phyloP scores from a whole-genome alignment of 2,797 vertebrate species.

The Calcarius lapponicus region DNA sequence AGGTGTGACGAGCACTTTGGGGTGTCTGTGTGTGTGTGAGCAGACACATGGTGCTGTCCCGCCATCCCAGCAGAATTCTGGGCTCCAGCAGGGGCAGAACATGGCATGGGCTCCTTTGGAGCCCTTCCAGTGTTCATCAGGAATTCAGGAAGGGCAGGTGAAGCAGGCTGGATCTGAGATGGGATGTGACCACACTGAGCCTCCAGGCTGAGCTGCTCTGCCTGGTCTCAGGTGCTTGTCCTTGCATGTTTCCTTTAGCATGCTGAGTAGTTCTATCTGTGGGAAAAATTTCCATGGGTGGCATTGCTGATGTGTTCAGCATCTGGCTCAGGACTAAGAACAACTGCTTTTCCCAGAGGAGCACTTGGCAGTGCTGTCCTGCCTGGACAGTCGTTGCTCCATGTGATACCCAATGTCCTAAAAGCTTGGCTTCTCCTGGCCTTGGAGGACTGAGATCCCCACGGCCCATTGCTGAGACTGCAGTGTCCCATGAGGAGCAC shows the following conservation, averaged over 20 bases:
- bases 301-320: not conserved
- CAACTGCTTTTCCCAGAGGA: not conserved
- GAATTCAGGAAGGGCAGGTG: not conserved
- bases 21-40: not conserved
- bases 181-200: not conserved
- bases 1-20: not conserved
- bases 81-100: not conserved
- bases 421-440: not conserved
- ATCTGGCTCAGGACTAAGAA: not conserved
- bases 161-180: not conserved
- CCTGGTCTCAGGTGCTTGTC: not conserved
- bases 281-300: not conserved
- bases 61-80: accelerated
- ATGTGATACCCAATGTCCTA: accelerated
- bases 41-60: not conserved
- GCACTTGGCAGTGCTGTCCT: not conserved
- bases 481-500: not conserved
- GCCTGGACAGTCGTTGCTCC: not conserved
- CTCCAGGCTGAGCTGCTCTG: not conserved
- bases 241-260: not conserved
- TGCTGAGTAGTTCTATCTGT: not conserved
- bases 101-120: not conserved
- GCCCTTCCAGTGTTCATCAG: not conserved
- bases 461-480: not conserved
- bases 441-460: not conserved